A percentile compares a stretch with the other conserved stretches of the same genome.
Conservation (phyloP, 2,797 vertebrate genomes). For the Premnoplex brunnescens region DNA sequence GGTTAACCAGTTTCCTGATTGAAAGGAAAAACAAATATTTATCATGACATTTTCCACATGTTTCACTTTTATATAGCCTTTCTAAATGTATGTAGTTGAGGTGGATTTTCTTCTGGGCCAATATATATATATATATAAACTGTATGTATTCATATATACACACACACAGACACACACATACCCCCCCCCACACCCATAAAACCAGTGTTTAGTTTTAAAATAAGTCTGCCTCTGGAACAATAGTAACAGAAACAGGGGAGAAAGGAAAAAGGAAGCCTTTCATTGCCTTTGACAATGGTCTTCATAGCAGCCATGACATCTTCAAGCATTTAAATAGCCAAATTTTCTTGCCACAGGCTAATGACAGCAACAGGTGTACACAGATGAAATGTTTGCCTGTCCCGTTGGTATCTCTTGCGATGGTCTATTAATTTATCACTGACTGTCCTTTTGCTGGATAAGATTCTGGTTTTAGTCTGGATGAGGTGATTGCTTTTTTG, state of each 20-base stretch:
- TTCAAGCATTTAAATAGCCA: not conserved
- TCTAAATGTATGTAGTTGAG: not conserved
- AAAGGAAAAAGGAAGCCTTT: not conserved
- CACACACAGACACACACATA: not conserved
- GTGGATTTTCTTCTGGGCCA: not conserved
- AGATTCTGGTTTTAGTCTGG: not conserved
- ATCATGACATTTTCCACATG: not conserved
- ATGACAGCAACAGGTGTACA: not conserved
- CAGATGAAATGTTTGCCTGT: not conserved
- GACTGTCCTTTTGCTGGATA: not conserved
- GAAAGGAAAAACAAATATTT: not conserved
- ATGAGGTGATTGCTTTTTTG: not conserved
- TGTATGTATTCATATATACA: not conserved
- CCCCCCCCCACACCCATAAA: not conserved
- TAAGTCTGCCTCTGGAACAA: not conserved
- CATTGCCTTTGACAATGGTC: not conserved
- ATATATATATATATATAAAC: not conserved
- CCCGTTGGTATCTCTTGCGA: not conserved
- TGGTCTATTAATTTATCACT: not conserved
- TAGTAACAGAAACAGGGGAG: not conserved
- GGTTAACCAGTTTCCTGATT: not conserved
- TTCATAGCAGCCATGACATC: not conserved
- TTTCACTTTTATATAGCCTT: not conserved
- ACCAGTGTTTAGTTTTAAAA: not conserved
- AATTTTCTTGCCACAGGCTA: not conserved